Percentiles rank a stretch among this genome's conserved stretches.
Evolutionary conservation across 92 coral and sea anemone species (phyloP).

Genomic region (Siderastrea radians): DNA sequence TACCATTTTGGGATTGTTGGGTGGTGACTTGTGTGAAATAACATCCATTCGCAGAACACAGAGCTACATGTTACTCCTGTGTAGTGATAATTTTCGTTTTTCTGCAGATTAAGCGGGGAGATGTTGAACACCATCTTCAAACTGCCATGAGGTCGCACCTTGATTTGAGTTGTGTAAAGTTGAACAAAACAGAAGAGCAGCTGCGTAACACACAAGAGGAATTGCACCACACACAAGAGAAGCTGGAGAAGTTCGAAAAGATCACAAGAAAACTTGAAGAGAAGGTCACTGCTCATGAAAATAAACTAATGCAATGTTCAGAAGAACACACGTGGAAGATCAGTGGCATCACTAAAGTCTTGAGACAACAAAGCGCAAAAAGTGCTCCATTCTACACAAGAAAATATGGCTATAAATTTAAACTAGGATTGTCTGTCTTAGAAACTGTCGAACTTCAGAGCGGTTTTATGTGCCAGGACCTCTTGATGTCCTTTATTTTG

Average conservation of each 20-base stretch:
- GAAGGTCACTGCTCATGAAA: not conserved
- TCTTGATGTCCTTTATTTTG: slow-evolving; percentile 29
- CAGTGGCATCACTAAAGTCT: not conserved
- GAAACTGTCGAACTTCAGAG: no score
- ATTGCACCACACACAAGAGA: not conserved
- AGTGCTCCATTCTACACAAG: slow-evolving; percentile 58
- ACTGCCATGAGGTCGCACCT: not conserved
- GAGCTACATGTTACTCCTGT: no score
- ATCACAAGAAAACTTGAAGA: not conserved
- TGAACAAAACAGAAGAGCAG: not conserved
- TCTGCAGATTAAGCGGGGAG: not conserved
- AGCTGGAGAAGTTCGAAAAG: not conserved
- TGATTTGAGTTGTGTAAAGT: not conserved
- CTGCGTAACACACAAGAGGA: not conserved
- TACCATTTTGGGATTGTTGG: no score
- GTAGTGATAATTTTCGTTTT: not conserved
- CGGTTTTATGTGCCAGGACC: no score
- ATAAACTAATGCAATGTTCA: not conserved
- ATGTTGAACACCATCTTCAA: not conserved
- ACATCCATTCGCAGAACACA: no score
- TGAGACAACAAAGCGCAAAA: not conserved
- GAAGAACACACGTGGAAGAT: slow-evolving; percentile 39
- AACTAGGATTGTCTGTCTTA: slow-evolving; percentile 8
- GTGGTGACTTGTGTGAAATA: no score
- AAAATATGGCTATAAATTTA: slow-evolving; percentile 52